Evolutionary conservation across 2,888 invertebrate genomes (phyloP).

Genomic region (Melieria crassipennis): DNA sequence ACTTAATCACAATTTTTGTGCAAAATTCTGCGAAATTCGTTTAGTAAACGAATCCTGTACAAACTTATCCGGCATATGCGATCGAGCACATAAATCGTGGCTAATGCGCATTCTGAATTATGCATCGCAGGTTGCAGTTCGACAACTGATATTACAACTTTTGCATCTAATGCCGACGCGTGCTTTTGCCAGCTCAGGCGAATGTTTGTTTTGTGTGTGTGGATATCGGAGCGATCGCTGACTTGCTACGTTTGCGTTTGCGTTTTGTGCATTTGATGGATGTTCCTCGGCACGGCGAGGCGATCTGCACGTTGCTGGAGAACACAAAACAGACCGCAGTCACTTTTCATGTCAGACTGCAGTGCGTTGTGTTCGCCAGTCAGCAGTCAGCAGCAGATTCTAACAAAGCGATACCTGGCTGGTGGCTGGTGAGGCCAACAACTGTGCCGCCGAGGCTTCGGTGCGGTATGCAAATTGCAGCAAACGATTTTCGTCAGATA

Average conservation of each 20-base stretch:
- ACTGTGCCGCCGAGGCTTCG: too few relatives aligned
- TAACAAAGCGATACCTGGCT: conserved; percentile 2
- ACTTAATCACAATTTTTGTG: too few relatives aligned
- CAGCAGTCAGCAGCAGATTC: conserved; percentile 7
- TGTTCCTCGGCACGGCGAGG: neutral
- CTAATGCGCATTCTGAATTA: conserved; percentile 5
- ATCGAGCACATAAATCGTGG: neutral
- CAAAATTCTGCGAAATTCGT: too few relatives aligned
- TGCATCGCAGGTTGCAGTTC: conserved; percentile 26
- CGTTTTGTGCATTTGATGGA: neutral
- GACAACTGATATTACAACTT: conserved; percentile 20
- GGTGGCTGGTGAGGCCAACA: too few relatives aligned
- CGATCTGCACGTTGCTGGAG: too few relatives aligned
- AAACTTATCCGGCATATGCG: neutral
- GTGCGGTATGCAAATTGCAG: too few relatives aligned
- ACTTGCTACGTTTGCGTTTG: too few relatives aligned
- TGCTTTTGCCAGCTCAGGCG: neutral
- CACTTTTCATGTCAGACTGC: neutral
- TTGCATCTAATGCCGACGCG: neutral
- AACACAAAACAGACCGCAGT: too few relatives aligned
- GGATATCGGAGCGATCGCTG: neutral
- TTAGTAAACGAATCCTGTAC: too few relatives aligned
- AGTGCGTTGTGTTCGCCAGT: neutral
- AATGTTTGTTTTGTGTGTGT: neutral
- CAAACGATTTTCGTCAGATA: too few relatives aligned